phyloP scores from a whole-genome alignment of 2,797 vertebrate genomes.

The Toxotes lorentzi region DNA sequence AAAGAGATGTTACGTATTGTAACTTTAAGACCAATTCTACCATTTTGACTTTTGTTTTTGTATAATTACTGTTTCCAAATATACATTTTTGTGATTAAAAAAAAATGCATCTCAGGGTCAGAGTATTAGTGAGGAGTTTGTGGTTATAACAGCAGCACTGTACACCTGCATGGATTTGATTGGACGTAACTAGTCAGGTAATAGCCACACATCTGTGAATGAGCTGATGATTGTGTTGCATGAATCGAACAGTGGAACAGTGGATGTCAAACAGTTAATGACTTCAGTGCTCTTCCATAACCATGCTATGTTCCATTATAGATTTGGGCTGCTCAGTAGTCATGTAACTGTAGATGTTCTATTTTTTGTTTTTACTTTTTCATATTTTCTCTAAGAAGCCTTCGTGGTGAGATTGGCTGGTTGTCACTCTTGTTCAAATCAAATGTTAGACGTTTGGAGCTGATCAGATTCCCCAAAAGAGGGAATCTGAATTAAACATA shows the following conservation, averaged over 20 bases:
- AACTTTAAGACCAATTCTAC: neutral
- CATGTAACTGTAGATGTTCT: neutral
- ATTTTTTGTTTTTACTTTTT: neutral
- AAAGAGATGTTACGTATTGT: neutral
- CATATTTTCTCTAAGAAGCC: neutral
- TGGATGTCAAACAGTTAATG: neutral
- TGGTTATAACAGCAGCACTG: neutral
- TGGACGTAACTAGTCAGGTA: neutral
- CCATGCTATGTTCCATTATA: neutral
- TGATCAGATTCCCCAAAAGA: slow-evolving; percentile 20
- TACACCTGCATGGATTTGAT: neutral
- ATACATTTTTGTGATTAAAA: too few species aligned
- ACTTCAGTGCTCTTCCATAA: neutral
- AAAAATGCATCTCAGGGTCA: neutral
- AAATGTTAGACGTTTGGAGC: slow-evolving; percentile 2
- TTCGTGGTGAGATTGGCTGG: neutral
- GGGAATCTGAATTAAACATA: slow-evolving; percentile 10
- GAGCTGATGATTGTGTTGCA: neutral
- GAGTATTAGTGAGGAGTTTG: neutral
- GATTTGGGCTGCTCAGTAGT: neutral
- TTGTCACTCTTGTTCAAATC: slow-evolving; percentile 24
- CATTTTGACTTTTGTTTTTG: neutral
- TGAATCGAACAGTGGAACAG: slow-evolving; percentile 1
- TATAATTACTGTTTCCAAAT: neutral
- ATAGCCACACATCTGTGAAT: neutral